phyloP scores from a whole-genome alignment of 2,113 vertebrate genomes.

The Shinisaurus crocodilurus region DNA sequence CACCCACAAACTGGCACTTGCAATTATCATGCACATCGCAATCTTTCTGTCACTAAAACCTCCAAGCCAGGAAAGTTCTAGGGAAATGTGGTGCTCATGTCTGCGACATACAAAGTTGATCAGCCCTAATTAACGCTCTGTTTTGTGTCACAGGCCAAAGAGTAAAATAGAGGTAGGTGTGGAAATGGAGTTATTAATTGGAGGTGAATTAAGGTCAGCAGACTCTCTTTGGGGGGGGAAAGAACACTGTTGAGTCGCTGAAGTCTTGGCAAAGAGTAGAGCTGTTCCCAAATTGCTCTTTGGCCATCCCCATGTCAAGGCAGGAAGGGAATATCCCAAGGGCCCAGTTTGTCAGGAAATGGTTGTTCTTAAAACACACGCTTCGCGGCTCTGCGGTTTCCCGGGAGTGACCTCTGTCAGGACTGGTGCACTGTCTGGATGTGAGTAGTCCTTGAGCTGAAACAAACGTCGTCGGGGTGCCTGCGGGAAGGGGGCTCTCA shows the following conservation, averaged over 20 bases:
- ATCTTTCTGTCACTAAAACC: background rate
- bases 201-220: background rate
- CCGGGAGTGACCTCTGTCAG: background rate
- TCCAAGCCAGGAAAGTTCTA: background rate
- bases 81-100: background rate
- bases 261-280: background rate
- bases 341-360: conserved; percentile 1
- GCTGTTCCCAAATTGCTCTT: background rate
- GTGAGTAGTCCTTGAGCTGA: background rate
- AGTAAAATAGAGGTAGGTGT: background rate
- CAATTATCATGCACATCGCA: background rate
- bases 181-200: conserved; percentile 3
- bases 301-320: background rate
- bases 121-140: background rate
- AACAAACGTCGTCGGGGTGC: no score
- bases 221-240: background rate
- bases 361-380: background rate
- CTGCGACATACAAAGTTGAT: no score
- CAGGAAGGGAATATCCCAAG: background rate
- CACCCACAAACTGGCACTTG: background rate
- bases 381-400: background rate
- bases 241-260: background rate
- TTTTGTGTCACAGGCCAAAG: background rate
- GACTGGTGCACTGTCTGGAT: background rate
- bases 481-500: background rate